Conservation (phyloP, 1,140 invertebrate genomes). For the Dendrolimus kikuchii region DNA sequence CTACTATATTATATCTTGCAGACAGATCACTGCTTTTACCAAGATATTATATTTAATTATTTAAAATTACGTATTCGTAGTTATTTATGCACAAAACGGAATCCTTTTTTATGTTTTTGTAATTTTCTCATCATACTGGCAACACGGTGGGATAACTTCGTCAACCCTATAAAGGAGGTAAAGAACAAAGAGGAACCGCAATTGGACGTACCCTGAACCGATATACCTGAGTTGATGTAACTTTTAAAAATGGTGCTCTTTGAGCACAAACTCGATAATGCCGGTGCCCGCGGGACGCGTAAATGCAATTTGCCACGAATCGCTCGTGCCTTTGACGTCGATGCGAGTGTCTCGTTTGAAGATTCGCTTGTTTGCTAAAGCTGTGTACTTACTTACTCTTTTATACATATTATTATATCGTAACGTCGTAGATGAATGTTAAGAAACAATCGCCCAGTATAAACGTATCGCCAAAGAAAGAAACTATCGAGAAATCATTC, state of each 20-base stretch:
- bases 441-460: too few relatives aligned
- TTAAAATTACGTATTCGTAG: too few relatives aligned
- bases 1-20: too few relatives aligned
- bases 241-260: slow-evolving; percentile 70
- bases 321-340: slow-evolving; percentile 60
- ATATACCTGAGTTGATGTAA: slow-evolving; percentile 63
- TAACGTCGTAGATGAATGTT: too few relatives aligned
- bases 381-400: background rate
- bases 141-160: slow-evolving; percentile 41
- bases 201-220: slow-evolving; percentile 45
- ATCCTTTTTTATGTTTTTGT: too few relatives aligned
- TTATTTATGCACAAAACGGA: too few relatives aligned
- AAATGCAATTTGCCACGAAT: slow-evolving; percentile 65
- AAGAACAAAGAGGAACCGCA: slow-evolving; percentile 67
- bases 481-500: slow-evolving; percentile 1
- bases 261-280: slow-evolving; percentile 65
- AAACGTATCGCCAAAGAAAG: too few relatives aligned
- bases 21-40: too few relatives aligned
- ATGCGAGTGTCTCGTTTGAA: slow-evolving; percentile 37
- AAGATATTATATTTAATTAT: too few relatives aligned
- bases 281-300: slow-evolving; percentile 59
- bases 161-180: slow-evolving; percentile 61
- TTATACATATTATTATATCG: too few relatives aligned
- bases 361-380: slow-evolving; percentile 49
- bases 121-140: too few relatives aligned